Conservation (phyloP, 2,888 invertebrate species). For the Lymantria dispar region DNA sequence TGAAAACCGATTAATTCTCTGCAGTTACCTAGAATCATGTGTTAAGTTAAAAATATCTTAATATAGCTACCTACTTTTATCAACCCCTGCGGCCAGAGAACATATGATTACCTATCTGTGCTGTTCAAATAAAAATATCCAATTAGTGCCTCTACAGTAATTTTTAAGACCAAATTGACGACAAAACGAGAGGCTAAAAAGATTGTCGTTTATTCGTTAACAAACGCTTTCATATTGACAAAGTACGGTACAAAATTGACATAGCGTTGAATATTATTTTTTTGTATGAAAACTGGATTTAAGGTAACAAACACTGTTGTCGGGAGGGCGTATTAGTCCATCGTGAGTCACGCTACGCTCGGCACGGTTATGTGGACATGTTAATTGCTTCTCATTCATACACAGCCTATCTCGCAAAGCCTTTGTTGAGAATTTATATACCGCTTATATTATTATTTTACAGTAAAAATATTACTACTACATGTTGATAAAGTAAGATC, state of each 20-base stretch:
- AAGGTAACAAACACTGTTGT: conserved; percentile 8
- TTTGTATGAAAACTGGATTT: conserved; percentile 36
- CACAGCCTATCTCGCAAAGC: conserved; percentile 30
- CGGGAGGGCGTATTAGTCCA: conserved; percentile 45
- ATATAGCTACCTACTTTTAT: conserved; percentile 16
- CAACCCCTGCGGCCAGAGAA: conserved; percentile 19
- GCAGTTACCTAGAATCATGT: too few relatives aligned
- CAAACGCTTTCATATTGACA: conserved; percentile 35
- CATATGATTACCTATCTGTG: conserved; percentile 11
- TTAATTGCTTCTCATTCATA: conserved; percentile 52
- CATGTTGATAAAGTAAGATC: too few relatives aligned
- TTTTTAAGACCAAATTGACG: conserved; percentile 24
- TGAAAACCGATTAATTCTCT: too few relatives aligned
- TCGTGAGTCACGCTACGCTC: conserved; percentile 59
- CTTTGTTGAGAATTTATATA: conserved; percentile 1
- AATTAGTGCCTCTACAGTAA: conserved; percentile 21
- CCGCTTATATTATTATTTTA: too few relatives aligned
- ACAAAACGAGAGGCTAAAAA: conserved; percentile 6
- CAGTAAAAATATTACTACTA: too few relatives aligned
- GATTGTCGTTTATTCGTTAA: conserved; percentile 31
- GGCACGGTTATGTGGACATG: conserved; percentile 50
- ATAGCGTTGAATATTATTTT: conserved; percentile 38
- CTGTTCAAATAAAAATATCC: conserved; percentile 12
- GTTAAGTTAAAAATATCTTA: conserved; percentile 12
- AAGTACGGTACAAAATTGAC: conserved; percentile 40